These are phyloP conservation scores for Siniperca chuatsi DNA, from an alignment of 2,113 vertebrate genomes.

Conservation along the genomic window DNA sequence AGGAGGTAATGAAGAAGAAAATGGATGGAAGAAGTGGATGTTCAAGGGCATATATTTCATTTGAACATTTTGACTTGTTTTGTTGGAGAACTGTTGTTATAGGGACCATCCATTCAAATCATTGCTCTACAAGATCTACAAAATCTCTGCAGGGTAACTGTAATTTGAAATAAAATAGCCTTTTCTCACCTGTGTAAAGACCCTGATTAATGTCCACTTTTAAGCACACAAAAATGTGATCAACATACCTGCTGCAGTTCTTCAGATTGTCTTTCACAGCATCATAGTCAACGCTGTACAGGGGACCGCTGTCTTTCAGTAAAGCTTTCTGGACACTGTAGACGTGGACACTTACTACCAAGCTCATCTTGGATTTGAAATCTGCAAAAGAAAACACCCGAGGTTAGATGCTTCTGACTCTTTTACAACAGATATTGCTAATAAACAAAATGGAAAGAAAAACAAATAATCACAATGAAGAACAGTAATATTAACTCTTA, in stretches of 20 bases:
- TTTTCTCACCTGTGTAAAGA: background rate
- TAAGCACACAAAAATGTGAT: background rate
- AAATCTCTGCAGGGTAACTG: background rate
- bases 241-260: slow-evolving; percentile 90
- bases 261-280: slow-evolving; percentile 93
- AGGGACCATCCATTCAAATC: background rate
- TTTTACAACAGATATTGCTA: no score
- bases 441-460: background rate
- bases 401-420: background rate
- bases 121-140: background rate
- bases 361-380: slow-evolving; percentile 89
- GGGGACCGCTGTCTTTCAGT: slow-evolving; percentile 93
- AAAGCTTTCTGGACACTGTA: slow-evolving; percentile 97
- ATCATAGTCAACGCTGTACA: slow-evolving; percentile 96
- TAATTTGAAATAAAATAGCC: background rate
- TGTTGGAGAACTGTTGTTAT: background rate
- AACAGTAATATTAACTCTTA: background rate
- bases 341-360: slow-evolving; percentile 90
- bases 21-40: background rate
- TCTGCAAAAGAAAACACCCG: slow-evolving; percentile 79
- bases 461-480: background rate
- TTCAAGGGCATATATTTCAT: background rate
- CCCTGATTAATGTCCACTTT: no score
- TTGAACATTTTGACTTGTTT: background rate
- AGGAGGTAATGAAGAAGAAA: background rate